A percentile compares a stretch with the other conserved stretches of the same genome.
Conservation (phyloP, 2,113 vertebrate genomes). For the Craseonycteris thonglongyai region DNA sequence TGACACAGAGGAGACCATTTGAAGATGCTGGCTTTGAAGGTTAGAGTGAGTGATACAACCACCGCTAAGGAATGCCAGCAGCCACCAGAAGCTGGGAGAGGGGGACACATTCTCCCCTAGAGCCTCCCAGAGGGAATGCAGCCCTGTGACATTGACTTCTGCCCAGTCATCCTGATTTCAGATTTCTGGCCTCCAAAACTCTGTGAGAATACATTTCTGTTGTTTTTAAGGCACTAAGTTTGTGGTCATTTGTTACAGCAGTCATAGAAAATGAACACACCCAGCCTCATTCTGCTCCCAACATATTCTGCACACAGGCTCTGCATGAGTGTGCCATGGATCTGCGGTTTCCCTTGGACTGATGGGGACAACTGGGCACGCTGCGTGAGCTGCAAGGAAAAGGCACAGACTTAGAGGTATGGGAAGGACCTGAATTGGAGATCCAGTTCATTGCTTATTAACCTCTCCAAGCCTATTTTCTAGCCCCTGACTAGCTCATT, state of each 20-base stretch:
- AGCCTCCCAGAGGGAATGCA: background rate
- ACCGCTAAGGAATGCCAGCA: background rate
- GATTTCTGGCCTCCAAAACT: background rate
- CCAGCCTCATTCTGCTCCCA: background rate
- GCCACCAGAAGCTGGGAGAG: background rate
- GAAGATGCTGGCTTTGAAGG: background rate
- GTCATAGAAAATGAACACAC: background rate
- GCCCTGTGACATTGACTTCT: background rate
- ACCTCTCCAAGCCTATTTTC: background rate
- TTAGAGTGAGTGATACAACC: background rate
- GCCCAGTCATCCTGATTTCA: background rate
- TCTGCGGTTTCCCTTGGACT: background rate
- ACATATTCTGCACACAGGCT: background rate
- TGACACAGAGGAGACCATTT: background rate
- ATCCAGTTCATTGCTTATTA: background rate
- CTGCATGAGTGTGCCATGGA: background rate
- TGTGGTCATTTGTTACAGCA: background rate
- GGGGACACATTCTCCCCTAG: background rate
- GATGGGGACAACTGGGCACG: background rate
- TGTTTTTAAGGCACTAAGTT: background rate
- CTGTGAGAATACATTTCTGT: background rate
- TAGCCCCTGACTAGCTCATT: background rate
- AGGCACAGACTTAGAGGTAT: background rate
- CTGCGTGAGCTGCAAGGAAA: background rate
- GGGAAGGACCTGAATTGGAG: background rate